Base-by-base conservation (phyloP, 1,140 invertebrate genomes). In the Bombus confusus region DNA sequence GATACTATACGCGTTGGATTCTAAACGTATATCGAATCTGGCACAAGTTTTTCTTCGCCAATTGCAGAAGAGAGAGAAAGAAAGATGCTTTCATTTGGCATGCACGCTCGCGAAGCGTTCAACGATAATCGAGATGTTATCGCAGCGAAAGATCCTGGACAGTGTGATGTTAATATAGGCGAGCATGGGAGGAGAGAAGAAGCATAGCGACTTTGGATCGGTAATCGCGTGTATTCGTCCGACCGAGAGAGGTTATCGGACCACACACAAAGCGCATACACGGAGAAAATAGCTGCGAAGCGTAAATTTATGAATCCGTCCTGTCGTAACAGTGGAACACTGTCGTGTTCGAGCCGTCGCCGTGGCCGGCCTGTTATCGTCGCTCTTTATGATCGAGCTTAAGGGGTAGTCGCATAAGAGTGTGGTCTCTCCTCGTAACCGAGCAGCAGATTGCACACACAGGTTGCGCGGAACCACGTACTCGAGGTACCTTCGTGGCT, bases 301-400 rank as follows among this genome's bases (percentile, higher is more conserved):
- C 86, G 83, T 86, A 83, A 90, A 91, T 91, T 91, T 91, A 91
- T 91, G 85, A 88, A 91, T 91, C 78, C 74, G 83, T 85, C 52
- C 72, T 80, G 66, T 57, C 68, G 84, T 91, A 90, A 88, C 88
- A 90, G 82, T 80, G 76, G 88, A 80, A 89, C 86, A 88, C 80
- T 85, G 89, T 90, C 84, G 82, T 84, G 72, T 72, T 64, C 85
- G 71, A 80, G 75, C 69, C 83, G 85, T 80, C 66, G 84, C 73
- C 71, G 77, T 52, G 75, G 52, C 64, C 57, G 64, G 80, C 86
- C 80, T 84, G 89, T 90, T 90, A 90, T 90, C 80, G 83, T 88
- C 78, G 86, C 82, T 90, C 89, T 90, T 91, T 91, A 91, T 87
- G 87, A 90, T 90, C 90, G 81, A 90, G 88, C 88, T 90, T 90